Evolutionary conservation across 1,140 invertebrate genomes (phyloP), one percentile per base, ranked within the genome.

Genomic region (Macrobrachium nipponense): DNA sequence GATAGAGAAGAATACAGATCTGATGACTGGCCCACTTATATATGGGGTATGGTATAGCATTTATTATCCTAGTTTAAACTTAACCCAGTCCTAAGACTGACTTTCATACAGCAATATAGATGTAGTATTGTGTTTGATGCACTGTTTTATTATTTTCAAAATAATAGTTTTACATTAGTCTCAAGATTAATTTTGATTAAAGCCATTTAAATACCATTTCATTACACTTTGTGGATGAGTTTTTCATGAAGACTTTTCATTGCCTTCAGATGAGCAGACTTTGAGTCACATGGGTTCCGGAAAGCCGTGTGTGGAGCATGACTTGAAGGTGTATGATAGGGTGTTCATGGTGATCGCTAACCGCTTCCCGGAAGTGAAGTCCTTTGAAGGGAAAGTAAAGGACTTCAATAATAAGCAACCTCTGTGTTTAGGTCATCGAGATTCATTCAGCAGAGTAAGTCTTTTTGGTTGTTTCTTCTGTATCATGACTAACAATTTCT

Each of bases 311-410:
- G 44, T 44, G 6, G 43, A 51, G 8, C 23, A 20, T 2, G 80
- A 81, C 51, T n/a, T 85, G 44, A 18, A 14, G n/a, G 36, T 62
- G 20, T 79, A 70, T 17, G 51, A 79, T 20, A 51, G 43, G 11
- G 75, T 64, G 5, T 85, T 85, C 75, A 68, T 85, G 51, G 64
- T 79, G 44, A 64, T 85, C 36, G 82, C 82, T 20, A 78, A 85
- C 66, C 62, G 82, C 17, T 12, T 61, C 44, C 76, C 82, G 0
- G 76, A 85, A 15, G 18, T 7, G 10, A n/a, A 43, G 8, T 20
- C 23, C 0, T 60, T 85, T 10, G 58, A 60, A 11, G 18, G 78
- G 18, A 68, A 17, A 23, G 76, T 85, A 18, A n/a, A 64, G 43
- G 18, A 79, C 43, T 85, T 70, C 75, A 85, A 85, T 64, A 85